Evolutionary conservation across 2,797 vertebrate genomes (phyloP), one percentile per base, ranked within the genome.

Genomic region (Chelmon rostratus): DNA sequence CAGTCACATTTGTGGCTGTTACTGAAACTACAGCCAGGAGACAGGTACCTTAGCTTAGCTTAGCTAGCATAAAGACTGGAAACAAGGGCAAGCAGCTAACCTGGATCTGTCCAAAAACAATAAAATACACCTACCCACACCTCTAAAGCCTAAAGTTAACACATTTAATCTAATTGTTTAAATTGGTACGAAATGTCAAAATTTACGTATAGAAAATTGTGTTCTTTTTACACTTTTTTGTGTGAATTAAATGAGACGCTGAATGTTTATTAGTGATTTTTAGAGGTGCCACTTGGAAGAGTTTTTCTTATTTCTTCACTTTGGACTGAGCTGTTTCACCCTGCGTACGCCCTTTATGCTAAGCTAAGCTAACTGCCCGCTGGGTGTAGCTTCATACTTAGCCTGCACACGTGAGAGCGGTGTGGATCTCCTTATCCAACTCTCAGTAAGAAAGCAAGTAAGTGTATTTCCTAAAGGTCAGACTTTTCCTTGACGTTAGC

Each of bases 31-130:
- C 15, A 59, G 52, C 62, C 50, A 44, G 31, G 62, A 50, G 18
- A 40, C 7, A 0, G 33, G 40, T 38, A 52, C 2, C 16, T 61
- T 61, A 33, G 40, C 23, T 62, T 62, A 6, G 15, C 47, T 15
- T 56, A 56, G 31, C 33, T 56, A 56, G 31, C 33, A 23, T 76
- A 23, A 28, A 13, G n/a, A 25, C 19, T 23, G 28, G 50, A 54
- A 23, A 44, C 46, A 18, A 6, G 9, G 8, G 12, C 28, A 18
- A 23, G 25, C n/a, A 37, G 37, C 25, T 25, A 35, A 28, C 9
- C 38, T n/a, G n/a, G 19, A 19, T 67, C 44, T 49, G 28, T 31
- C 28, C n/a, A 61, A 23, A 71, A 66, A 56, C n/a, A 54, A n/a
- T 3, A 18, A 5, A 15, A 44, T 16, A 5, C 5, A 5, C 16